Evolutionary conservation across 2,888 invertebrate species (phyloP).

Genomic region (Drosophila phalerata): DNA sequence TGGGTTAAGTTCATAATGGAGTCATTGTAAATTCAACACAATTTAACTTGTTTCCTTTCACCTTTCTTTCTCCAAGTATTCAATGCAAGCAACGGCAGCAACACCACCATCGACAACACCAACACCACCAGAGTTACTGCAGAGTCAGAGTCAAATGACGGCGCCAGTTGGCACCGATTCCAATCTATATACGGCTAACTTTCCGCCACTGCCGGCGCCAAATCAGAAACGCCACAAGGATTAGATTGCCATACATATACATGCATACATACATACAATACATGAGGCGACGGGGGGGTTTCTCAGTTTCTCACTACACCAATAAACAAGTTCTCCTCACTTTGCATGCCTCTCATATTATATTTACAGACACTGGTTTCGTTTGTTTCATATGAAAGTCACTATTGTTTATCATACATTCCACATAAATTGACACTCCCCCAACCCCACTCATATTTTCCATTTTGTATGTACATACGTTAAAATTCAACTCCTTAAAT

Average conservation of each 20-base stretch:
- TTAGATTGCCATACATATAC: neutral
- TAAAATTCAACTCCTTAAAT: neutral
- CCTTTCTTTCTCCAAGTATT: constrained; percentile 5
- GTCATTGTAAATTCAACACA: neutral
- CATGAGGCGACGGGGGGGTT: neutral
- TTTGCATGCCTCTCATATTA: constrained; percentile 12
- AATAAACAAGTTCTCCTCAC: constrained; percentile 1
- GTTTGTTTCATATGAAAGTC: constrained; percentile 3
- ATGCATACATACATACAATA: neutral
- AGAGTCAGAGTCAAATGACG: constrained; percentile 14
- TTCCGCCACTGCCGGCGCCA: constrained; percentile 57
- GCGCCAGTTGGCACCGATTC: constrained; percentile 19
- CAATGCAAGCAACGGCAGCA: neutral
- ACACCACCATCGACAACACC: neutral
- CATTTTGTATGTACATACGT: neutral
- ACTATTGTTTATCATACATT: constrained; percentile 2
- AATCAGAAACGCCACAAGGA: constrained; percentile 39
- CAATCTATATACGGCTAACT: constrained; percentile 41
- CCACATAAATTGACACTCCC: constrained; percentile 8
- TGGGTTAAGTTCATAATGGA: constrained; percentile 1
- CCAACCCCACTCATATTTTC: neutral
- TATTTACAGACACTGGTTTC: constrained; percentile 12
- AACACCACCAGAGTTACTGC: neutral
- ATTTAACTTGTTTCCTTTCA: neutral
- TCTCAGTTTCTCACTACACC: neutral